These are phyloP conservation scores for Rhinogobius similis DNA, from an alignment of 2,113 vertebrate genomes.

Conservation along the genomic window DNA sequence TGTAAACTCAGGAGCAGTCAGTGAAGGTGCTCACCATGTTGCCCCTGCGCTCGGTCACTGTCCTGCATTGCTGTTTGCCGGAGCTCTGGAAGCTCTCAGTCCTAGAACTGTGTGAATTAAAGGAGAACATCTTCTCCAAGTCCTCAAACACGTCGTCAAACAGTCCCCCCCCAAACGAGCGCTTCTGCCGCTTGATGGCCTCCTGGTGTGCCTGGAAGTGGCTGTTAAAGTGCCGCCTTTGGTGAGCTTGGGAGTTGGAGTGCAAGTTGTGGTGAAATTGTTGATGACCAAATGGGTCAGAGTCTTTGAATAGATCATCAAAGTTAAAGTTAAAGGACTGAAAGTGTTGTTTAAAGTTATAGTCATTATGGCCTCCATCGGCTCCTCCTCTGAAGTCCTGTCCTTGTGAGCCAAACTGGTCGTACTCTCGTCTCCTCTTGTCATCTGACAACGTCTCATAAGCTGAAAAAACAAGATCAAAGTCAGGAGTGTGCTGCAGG, in stretches of 20 bases:
- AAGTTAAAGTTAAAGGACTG: constrained; percentile 90
- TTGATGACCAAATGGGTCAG: constrained; percentile 80
- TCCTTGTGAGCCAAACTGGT: constrained; percentile 82
- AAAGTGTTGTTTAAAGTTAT: constrained; percentile 80
- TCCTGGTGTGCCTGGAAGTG: constrained; percentile 86
- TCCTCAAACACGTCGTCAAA: constrained; percentile 95
- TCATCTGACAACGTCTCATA: constrained; percentile 94
- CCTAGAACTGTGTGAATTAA: constrained; percentile 79
- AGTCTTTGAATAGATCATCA: constrained; percentile 93
- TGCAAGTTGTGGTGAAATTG: constrained; percentile 68
- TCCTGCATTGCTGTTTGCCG: constrained; percentile 89
- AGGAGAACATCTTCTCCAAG: constrained; percentile 97
- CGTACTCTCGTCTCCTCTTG: constrained; percentile 87
- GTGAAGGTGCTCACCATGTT: constrained; percentile 98
- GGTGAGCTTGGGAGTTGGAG: constrained; percentile 66
- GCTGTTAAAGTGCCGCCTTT: constrained; percentile 90
- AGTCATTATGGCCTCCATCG: constrained; percentile 61
- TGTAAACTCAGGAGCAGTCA: constrained; percentile 85
- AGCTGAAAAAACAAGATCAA: constrained; percentile 74
- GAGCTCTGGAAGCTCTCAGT: constrained; percentile 85
- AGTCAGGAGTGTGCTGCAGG: neutral
- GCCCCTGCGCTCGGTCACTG: constrained; percentile 92
- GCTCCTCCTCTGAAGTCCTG: constrained; percentile 50
- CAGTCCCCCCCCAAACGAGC: constrained; percentile 83
- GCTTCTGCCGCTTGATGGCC: constrained; percentile 79